Evolutionary conservation across 2,797 vertebrate genomes (phyloP).

Genomic region (Aphelocoma californica): DNA sequence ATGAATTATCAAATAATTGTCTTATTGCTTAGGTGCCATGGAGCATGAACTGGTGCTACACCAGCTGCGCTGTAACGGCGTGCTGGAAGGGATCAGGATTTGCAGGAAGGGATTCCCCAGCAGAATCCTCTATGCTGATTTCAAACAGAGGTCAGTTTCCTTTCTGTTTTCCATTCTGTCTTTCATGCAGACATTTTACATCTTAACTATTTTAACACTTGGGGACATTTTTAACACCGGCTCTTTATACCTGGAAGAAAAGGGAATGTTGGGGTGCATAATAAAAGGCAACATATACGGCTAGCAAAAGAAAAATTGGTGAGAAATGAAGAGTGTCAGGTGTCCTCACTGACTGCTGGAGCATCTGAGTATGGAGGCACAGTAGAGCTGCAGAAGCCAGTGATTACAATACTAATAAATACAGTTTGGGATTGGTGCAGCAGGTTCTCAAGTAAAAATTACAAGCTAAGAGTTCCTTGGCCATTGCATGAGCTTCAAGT

Average conservation of each 20-base stretch:
- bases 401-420: not conserved
- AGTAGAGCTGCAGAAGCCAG: not conserved
- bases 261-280: not conserved
- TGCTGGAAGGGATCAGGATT: constrained; percentile 88
- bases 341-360: not conserved
- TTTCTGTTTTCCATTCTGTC: not conserved
- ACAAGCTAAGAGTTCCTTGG: not conserved
- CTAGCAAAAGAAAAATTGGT: not conserved
- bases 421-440: not conserved
- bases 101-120: constrained; percentile 89
- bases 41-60: constrained; percentile 84
- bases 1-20: not conserved
- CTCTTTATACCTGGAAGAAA: not conserved
- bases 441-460: not conserved
- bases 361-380: not conserved
- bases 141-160: constrained; percentile 81
- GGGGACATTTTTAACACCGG: not conserved
- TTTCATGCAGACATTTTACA: fast-evolving
- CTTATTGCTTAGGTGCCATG: constrained; percentile 63
- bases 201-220: not conserved
- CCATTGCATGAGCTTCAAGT: not conserved
- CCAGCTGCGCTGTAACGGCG: constrained; percentile 88
- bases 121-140: constrained; percentile 85
- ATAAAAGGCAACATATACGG: not conserved
- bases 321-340: not conserved